Conservation (phyloP, 2,113 vertebrate genomes). For the Pangasianodon gigas region DNA sequence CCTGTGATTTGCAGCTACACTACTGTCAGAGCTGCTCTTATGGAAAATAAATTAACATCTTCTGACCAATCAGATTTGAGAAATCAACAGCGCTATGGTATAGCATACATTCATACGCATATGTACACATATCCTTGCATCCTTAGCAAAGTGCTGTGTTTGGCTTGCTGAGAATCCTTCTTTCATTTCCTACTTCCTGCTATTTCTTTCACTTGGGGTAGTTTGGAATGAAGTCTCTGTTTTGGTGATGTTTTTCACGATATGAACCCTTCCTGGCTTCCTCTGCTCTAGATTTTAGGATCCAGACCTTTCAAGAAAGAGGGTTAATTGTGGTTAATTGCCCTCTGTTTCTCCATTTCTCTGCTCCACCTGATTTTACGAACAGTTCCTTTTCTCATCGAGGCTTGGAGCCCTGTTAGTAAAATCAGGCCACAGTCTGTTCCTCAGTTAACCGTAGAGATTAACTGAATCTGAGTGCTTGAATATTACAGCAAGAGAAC, state of each 20-base stretch:
- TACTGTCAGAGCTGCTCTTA: not conserved
- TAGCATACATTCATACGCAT: not conserved
- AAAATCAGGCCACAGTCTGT: no score
- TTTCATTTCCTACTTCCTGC: not conserved
- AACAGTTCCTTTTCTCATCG: not conserved
- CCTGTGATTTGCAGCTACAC: not conserved
- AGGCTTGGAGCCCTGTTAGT: not conserved
- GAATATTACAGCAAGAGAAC: not conserved
- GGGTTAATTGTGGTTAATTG: not conserved
- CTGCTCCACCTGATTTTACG: not conserved
- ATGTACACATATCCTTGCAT: not conserved
- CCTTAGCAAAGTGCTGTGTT: not conserved
- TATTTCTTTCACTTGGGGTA: not conserved
- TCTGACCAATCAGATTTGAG: not conserved
- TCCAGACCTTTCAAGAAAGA: not conserved
- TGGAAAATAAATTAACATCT: not conserved
- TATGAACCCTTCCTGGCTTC: not conserved
- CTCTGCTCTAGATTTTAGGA: not conserved
- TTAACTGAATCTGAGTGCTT: not conserved
- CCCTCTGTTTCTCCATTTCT: not conserved
- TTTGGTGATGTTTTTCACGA: not conserved
- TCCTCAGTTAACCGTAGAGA: no score
- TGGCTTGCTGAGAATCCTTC: not conserved
- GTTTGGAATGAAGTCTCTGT: not conserved
- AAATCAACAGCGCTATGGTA: not conserved